phyloP scores from a whole-genome alignment of 2,113 vertebrate species.

The Cichladusa arquata region DNA sequence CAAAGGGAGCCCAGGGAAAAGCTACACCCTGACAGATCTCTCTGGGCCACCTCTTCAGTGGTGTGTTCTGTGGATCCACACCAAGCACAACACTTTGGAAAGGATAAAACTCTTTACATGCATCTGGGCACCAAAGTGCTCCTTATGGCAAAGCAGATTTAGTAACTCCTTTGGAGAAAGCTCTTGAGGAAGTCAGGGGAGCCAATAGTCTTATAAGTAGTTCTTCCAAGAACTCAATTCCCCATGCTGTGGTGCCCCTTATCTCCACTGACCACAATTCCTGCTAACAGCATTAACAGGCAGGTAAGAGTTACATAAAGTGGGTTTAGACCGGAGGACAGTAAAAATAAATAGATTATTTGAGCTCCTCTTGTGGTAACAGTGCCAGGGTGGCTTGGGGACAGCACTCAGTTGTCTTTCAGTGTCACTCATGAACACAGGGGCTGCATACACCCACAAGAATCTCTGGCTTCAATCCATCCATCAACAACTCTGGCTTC shows the following conservation, averaged over 20 bases:
- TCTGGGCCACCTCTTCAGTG: neutral
- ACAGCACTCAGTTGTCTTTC: neutral
- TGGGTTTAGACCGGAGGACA: neutral
- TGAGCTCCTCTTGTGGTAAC: neutral
- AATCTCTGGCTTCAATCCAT: neutral
- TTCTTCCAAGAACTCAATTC: neutral
- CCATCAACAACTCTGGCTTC: neutral
- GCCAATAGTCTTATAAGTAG: neutral
- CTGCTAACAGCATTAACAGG: neutral
- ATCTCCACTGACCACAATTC: neutral
- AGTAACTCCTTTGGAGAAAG: neutral
- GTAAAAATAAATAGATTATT: neutral
- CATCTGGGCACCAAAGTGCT: neutral
- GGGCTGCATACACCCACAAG: neutral
- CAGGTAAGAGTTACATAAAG: neutral
- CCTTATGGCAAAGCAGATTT: neutral
- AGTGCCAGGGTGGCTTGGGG: neutral
- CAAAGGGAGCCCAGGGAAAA: neutral
- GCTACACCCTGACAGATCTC: neutral
- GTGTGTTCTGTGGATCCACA: fast-evolving
- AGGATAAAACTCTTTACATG: neutral
- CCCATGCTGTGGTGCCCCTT: neutral
- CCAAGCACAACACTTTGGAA: neutral
- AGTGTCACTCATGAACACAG: neutral
- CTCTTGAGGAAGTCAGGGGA: neutral